phyloP scores from a whole-genome alignment of 2,888 invertebrate species.

The Diachrysia chrysitis region DNA sequence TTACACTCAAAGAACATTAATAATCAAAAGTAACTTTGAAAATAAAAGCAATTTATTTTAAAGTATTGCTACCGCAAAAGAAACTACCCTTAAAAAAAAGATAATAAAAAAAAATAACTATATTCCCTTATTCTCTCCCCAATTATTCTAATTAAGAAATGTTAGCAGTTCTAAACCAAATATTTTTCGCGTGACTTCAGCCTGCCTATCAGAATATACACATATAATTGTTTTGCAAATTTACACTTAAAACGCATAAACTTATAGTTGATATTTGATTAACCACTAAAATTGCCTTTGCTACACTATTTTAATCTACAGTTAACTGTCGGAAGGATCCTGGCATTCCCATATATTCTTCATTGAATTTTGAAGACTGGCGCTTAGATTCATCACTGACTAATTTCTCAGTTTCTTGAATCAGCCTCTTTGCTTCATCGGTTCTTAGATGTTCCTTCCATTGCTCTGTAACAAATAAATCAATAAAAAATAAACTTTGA shows the following conservation, averaged over 20 bases:
- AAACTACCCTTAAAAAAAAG: background rate
- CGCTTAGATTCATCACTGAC: constrained; percentile 78
- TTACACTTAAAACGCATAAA: background rate
- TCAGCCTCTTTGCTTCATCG: constrained; percentile 69
- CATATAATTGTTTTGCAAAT: background rate
- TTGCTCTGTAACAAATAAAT: constrained; percentile 69
- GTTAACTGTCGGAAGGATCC: constrained; percentile 80
- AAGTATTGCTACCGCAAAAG: background rate
- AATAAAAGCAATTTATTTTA: background rate
- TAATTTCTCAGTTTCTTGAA: constrained; percentile 69
- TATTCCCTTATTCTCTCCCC: background rate
- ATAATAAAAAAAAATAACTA: background rate
- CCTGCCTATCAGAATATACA: background rate
- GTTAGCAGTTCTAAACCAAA: background rate
- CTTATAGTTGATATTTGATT: background rate
- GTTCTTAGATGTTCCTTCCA: constrained; percentile 74
- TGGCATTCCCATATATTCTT: constrained; percentile 84
- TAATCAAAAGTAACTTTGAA: background rate
- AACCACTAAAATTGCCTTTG: constrained; percentile 17
- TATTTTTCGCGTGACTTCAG: background rate
- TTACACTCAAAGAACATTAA: background rate
- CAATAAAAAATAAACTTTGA: no score
- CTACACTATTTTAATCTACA: constrained; percentile 70
- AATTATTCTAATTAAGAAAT: background rate
- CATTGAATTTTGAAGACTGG: constrained; percentile 73